Evolutionary conservation across 2,113 vertebrate species (phyloP).

Genomic region (Elachura formosa): DNA sequence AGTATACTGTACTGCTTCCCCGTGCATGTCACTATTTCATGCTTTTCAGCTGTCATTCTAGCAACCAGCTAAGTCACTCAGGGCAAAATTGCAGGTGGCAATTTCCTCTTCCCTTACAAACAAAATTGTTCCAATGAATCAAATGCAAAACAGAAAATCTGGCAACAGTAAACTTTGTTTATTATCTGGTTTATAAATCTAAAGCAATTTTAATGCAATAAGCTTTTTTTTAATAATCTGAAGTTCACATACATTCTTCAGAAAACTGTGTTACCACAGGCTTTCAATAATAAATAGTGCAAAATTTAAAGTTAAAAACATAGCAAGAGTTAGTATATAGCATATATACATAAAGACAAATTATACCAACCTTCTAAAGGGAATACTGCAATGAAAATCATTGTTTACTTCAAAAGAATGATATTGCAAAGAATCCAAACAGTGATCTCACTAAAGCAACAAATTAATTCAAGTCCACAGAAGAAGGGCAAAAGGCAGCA

Average conservation of each 20-base stretch:
- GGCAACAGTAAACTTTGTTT: neutral
- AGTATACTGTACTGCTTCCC: neutral
- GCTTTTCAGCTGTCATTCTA: neutral
- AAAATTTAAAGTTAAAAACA: neutral
- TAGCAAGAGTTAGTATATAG: neutral
- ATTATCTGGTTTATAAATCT: neutral
- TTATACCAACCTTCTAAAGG: neutral
- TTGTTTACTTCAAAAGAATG: neutral
- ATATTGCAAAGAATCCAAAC: neutral
- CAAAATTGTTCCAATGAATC: neutral
- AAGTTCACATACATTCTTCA: neutral
- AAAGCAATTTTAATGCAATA: neutral
- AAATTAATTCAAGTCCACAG: neutral
- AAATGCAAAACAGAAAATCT: neutral
- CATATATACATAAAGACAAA: neutral
- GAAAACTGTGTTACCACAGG: neutral
- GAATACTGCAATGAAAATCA: neutral
- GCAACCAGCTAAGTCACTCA: neutral
- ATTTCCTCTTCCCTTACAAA: neutral
- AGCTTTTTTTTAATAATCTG: neutral
- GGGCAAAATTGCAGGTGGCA: neutral
- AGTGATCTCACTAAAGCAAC: neutral
- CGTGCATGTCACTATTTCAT: neutral
- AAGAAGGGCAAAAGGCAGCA: neutral
- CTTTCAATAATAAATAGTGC: neutral